A percentile compares a stretch with the other conserved stretches of the same genome.
These are phyloP conservation scores for Habroteleia sp. DNA, from an alignment of 2,888 invertebrate genomes.

Conservation along the genomic window DNA sequence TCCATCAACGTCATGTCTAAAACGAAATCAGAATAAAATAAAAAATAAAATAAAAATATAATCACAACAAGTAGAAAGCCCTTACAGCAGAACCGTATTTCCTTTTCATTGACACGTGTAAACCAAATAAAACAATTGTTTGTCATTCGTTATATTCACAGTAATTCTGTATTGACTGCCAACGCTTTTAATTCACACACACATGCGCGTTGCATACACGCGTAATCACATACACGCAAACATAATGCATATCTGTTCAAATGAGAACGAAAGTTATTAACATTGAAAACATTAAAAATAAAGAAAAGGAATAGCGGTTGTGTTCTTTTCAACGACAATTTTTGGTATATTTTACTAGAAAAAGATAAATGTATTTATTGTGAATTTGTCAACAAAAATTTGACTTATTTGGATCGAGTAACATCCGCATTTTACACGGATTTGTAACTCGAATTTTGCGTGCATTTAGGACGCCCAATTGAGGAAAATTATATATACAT, in stretches of 20 bases:
- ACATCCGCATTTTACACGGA: slow-evolving; percentile 42
- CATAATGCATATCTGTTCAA: too few relatives aligned
- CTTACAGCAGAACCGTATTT: slow-evolving; percentile 8
- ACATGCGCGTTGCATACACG: too few relatives aligned
- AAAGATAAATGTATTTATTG: slow-evolving; percentile 18
- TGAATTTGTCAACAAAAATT: slow-evolving; percentile 15
- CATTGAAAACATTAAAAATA: too few relatives aligned
- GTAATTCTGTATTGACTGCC: slow-evolving; percentile 18
- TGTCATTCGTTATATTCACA: slow-evolving; percentile 2
- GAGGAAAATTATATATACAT: slow-evolving; percentile 8
- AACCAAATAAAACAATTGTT: neutral
- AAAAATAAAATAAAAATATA: too few relatives aligned
- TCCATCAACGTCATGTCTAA: slow-evolving; percentile 78
- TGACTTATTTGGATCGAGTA: slow-evolving; percentile 10
- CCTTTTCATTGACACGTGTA: neutral
- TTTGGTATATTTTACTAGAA: slow-evolving; percentile 26
- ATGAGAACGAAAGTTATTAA: too few relatives aligned
- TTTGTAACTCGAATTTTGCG: slow-evolving; percentile 16
- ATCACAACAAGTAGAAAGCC: too few relatives aligned
- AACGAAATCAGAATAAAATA: neutral
- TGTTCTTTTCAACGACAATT: slow-evolving; percentile 13
- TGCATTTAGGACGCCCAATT: slow-evolving; percentile 5
- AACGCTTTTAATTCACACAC: slow-evolving; percentile 14
- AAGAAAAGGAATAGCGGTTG: slow-evolving; percentile 8
- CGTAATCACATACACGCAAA: too few relatives aligned